phyloP scores from a whole-genome alignment of 2,797 vertebrate species.

The Mormyrops attenuatus region DNA sequence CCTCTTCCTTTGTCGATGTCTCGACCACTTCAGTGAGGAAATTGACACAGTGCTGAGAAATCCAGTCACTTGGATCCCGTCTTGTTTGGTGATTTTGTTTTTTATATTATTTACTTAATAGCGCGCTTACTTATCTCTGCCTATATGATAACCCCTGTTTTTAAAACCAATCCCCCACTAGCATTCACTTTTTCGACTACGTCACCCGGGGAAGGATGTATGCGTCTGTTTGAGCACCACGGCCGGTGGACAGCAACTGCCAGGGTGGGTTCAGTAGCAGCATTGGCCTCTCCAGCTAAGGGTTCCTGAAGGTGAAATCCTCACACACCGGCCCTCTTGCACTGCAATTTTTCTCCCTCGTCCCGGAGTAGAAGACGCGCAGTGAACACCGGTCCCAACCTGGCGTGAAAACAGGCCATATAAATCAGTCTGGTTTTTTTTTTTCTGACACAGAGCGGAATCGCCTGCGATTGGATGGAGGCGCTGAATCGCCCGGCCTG shows the following conservation, averaged over 20 bases:
- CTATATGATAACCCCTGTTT: background rate
- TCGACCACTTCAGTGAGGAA: constrained; percentile 43
- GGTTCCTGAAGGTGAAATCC: constrained; percentile 21
- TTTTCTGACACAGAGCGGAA: constrained; percentile 44
- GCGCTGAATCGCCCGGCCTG: constrained; percentile 36
- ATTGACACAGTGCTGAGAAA: constrained; percentile 40
- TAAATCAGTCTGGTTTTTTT: constrained; percentile 37
- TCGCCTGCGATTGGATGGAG: constrained; percentile 58
- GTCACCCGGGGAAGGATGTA: constrained; percentile 46
- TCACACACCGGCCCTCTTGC: constrained; percentile 22
- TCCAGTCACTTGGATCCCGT: constrained; percentile 41
- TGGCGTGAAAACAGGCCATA: constrained; percentile 48
- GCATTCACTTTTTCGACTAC: constrained; percentile 36
- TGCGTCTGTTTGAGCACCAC: constrained; percentile 54
- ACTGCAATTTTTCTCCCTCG: background rate
- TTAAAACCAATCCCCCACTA: constrained; percentile 14
- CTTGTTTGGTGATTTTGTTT: constrained; percentile 23
- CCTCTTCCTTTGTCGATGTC: constrained; percentile 43
- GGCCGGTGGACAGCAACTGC: constrained; percentile 48
- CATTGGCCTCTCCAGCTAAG: constrained; percentile 32
- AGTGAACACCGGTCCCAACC: constrained; percentile 34
- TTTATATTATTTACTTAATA: background rate
- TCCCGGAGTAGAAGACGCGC: background rate
- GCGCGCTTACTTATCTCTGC: constrained; percentile 1
- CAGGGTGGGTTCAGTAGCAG: constrained; percentile 29